Evolutionary conservation across 2,797 vertebrate species (phyloP).

Genomic region (Lithobates sylvaticus): DNA sequence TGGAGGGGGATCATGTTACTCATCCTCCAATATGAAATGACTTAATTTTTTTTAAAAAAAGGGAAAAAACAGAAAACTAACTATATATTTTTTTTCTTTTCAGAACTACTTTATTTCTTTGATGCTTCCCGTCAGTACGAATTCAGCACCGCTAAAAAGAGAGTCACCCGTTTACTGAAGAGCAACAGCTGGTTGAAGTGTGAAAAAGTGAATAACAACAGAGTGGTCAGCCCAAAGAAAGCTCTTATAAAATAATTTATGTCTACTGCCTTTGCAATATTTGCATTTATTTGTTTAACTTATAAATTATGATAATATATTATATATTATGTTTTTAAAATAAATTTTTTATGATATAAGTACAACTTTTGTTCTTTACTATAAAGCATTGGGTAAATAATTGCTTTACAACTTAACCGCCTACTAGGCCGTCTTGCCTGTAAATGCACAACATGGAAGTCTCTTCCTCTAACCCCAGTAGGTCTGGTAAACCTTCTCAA

Average conservation of each 20-base stretch:
- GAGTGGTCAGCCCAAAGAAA: conserved; percentile 2
- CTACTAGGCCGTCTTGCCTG: too few species aligned
- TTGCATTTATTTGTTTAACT: conserved; percentile 6
- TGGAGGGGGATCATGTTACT: too few species aligned
- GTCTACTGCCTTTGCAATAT: not conserved
- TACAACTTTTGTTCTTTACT: not conserved
- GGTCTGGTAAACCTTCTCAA: too few species aligned
- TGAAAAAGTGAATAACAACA: conserved; percentile 43
- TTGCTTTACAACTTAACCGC: too few species aligned
- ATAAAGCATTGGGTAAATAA: not conserved
- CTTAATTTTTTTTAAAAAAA: not conserved
- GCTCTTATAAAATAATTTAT: not conserved
- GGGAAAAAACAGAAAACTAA: not conserved
- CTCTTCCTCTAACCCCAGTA: too few species aligned
- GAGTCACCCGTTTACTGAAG: conserved; percentile 66
- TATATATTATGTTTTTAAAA: not conserved
- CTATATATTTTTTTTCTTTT: conserved; percentile 18
- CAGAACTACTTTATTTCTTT: conserved; percentile 79
- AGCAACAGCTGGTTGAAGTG: conserved; percentile 76
- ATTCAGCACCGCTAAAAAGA: conserved; percentile 70
- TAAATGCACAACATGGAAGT: too few species aligned
- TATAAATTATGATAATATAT: conserved; percentile 1
- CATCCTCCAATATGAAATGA: not conserved
- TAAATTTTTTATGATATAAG: not conserved
- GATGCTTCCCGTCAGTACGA: conserved; percentile 73